phyloP scores from a whole-genome alignment of 2,113 vertebrate species.

The Mola mola region DNA sequence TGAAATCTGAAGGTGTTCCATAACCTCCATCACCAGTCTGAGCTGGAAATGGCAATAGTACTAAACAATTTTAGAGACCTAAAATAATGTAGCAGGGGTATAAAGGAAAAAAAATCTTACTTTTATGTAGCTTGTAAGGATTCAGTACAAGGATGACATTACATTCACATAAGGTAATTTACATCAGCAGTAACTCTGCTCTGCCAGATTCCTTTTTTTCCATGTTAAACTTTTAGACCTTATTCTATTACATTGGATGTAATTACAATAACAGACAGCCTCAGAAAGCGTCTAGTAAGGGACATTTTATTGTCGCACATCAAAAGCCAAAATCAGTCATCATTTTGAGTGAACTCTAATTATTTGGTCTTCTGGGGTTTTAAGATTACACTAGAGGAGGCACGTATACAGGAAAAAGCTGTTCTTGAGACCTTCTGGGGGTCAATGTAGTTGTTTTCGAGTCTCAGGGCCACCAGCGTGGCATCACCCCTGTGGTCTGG shows the following conservation, averaged over 20 bases:
- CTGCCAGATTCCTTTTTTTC: neutral
- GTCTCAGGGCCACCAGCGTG: conserved; percentile 87
- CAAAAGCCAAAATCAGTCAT: too few relatives aligned
- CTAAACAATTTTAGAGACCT: conserved; percentile 18
- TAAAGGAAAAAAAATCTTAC: conserved; percentile 3
- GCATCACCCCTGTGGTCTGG: conserved; percentile 78
- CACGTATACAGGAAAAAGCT: conserved; percentile 90
- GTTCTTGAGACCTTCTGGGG: conserved; percentile 85
- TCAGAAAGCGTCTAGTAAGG: too few relatives aligned
- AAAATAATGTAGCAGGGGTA: neutral
- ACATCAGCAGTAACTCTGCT: neutral
- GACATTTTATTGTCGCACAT: too few relatives aligned
- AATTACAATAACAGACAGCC: too few relatives aligned
- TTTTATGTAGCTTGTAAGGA: neutral
- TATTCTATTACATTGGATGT: too few relatives aligned
- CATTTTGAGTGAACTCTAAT: conserved; percentile 28
- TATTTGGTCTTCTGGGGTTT: conserved; percentile 89
- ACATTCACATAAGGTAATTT: neutral
- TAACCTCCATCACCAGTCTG: conserved; percentile 13
- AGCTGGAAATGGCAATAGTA: neutral
- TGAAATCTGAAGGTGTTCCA: conserved; percentile 31
- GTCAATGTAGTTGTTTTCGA: conserved; percentile 94
- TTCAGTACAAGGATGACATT: neutral
- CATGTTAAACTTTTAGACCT: neutral
- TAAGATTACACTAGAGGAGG: conserved; percentile 89